Conservation (phyloP, 2,888 invertebrate genomes). For the Argyra leucocephala region DNA sequence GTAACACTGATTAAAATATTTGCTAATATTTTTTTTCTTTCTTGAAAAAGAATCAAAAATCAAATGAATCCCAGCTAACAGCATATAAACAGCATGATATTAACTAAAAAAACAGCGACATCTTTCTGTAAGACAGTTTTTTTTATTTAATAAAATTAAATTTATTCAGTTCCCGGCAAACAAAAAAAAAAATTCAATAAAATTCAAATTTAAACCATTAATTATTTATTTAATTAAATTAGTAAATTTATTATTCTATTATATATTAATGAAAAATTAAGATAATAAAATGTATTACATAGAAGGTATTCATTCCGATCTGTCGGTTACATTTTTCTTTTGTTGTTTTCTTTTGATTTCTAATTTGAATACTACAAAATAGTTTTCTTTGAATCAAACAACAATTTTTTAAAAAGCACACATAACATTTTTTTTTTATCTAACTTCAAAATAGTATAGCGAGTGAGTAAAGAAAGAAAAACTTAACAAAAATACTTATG, state of each 20-base stretch:
- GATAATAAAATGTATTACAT: background rate
- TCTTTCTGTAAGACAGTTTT: too few species aligned
- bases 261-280: background rate
- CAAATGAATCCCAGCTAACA: too few species aligned
- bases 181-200: background rate
- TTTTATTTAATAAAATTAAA: too few species aligned
- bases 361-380: background rate
- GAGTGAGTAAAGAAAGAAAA: too few species aligned
- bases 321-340: background rate
- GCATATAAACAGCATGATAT: too few species aligned
- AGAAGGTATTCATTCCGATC: too few species aligned
- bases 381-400: background rate
- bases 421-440: background rate
- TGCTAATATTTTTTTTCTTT: too few species aligned
- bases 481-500: background rate
- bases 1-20: too few species aligned
- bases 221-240: conserved; percentile 1
- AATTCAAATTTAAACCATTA: conserved; percentile 1
- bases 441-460: too few species aligned
- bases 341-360: background rate
- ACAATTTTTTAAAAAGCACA: background rate
- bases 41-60: too few species aligned
- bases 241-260: background rate
- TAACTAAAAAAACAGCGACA: too few species aligned
- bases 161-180: background rate